phyloP scores from a whole-genome alignment of 2,113 vertebrate genomes.

The Cettia cetti region DNA sequence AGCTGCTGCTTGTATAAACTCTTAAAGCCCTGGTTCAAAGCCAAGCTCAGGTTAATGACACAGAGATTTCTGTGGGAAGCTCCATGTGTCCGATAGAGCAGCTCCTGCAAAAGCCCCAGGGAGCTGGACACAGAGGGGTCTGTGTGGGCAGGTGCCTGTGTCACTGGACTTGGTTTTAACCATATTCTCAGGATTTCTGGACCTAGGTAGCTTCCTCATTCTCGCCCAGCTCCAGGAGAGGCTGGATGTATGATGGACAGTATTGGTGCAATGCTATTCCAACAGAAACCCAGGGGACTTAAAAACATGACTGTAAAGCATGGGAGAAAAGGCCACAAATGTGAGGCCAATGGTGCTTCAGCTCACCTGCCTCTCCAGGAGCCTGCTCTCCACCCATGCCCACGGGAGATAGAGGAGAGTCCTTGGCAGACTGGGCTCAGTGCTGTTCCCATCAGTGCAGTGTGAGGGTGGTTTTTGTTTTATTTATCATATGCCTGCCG shows the following conservation, averaged over 20 bases:
- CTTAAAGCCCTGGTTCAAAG: slow-evolving; percentile 19
- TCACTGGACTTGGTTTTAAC: neutral
- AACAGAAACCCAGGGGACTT: neutral
- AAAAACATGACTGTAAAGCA: neutral
- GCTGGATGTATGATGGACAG: accelerated
- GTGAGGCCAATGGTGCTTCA: neutral
- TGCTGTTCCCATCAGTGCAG: accelerated
- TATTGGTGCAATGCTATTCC: neutral
- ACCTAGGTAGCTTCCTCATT: neutral
- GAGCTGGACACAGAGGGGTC: accelerated
- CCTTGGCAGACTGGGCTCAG: neutral
- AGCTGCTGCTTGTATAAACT: slow-evolving; percentile 44
- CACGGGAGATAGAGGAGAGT: neutral
- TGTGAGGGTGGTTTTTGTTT: neutral
- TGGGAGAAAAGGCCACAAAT: neutral
- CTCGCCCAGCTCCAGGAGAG: neutral
- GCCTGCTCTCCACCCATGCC: neutral
- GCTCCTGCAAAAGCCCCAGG: neutral
- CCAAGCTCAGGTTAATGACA: slow-evolving; percentile 23
- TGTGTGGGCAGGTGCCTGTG: neutral
- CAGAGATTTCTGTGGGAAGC: neutral
- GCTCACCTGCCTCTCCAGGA: neutral
- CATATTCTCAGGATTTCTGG: neutral
- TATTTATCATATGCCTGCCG: neutral
- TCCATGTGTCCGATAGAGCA: accelerated